Conservation (phyloP, 2,797 vertebrate species). For the Diglossa cyanea region DNA sequence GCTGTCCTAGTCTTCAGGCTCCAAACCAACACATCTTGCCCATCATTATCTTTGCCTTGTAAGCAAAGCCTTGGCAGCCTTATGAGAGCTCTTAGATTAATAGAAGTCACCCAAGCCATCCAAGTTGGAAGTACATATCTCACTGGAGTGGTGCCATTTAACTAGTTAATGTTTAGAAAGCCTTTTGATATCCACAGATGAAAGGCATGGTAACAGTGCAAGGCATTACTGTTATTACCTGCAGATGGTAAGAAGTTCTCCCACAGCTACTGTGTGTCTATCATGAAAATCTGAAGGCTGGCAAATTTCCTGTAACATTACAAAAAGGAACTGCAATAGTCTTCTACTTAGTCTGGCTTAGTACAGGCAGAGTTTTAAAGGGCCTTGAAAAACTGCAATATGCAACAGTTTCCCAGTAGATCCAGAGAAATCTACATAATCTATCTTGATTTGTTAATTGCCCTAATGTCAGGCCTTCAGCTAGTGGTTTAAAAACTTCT, state of each 20-base stretch:
- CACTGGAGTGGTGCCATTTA: not conserved
- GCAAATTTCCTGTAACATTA: not conserved
- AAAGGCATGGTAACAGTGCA: not conserved
- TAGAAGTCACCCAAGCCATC: not conserved
- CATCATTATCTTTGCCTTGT: not conserved
- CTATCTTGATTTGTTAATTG: not conserved
- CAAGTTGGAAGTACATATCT: not conserved
- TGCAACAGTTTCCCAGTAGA: not conserved
- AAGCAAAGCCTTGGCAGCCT: not conserved
- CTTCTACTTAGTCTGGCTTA: not conserved
- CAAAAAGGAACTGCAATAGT: not conserved
- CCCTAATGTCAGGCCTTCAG: not conserved
- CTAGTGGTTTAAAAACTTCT: not conserved
- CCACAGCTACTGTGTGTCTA: not conserved
- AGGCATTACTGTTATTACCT: not conserved
- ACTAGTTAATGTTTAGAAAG: constrained; percentile 12
- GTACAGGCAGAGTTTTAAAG: not conserved
- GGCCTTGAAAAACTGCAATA: not conserved
- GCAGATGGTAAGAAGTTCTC: not conserved
- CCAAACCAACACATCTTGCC: not conserved
- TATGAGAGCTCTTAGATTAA: not conserved
- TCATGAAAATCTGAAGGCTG: not conserved
- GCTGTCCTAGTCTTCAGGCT: not conserved
- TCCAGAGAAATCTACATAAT: not conserved
- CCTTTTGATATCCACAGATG: constrained; percentile 9